Evolutionary conservation across 1,140 invertebrate species (phyloP).

Genomic region (Oryzaephilus surinamensis): DNA sequence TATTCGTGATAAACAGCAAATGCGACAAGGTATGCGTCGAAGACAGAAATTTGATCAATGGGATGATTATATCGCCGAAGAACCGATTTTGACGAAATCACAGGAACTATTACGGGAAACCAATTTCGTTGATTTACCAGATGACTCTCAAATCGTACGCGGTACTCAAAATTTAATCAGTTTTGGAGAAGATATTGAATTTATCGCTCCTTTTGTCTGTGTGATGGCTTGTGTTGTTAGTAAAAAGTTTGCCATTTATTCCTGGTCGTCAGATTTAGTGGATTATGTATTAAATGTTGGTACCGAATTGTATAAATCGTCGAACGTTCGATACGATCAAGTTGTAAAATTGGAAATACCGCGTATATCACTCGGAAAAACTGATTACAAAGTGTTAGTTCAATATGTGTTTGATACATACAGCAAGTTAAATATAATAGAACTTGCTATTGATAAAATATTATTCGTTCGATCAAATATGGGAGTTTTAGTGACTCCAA

Average conservation of each 20-base stretch:
- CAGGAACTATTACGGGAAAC: constrained; percentile 38
- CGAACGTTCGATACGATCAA: constrained; percentile 36
- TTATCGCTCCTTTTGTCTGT: constrained; percentile 42
- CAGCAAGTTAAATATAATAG: constrained; percentile 21
- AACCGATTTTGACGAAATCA: constrained; percentile 30
- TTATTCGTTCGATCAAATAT: constrained; percentile 37
- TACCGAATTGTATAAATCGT: constrained; percentile 36
- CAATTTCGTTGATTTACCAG: constrained; percentile 42
- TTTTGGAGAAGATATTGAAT: constrained; percentile 24
- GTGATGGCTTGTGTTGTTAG: constrained; percentile 44
- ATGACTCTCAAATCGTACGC: constrained; percentile 39
- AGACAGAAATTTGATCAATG: constrained; percentile 6
- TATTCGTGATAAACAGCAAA: constrained; percentile 14
- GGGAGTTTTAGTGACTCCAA: constrained; percentile 40
- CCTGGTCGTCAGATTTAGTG: constrained; percentile 40
- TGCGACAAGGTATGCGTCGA: constrained; percentile 8
- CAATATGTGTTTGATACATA: constrained; percentile 28
- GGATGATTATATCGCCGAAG: constrained; percentile 13
- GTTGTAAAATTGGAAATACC: constrained; percentile 27
- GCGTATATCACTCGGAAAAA: constrained; percentile 25
- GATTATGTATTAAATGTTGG: constrained; percentile 41
- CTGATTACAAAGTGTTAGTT: constrained; percentile 21
- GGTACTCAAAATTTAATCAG: constrained; percentile 35
- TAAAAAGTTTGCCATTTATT: constrained; percentile 38
- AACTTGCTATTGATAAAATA: constrained; percentile 23